These are phyloP conservation scores for Pectinophora gossypiella DNA, from an alignment of 1,140 invertebrate species.

Conservation along the genomic window DNA sequence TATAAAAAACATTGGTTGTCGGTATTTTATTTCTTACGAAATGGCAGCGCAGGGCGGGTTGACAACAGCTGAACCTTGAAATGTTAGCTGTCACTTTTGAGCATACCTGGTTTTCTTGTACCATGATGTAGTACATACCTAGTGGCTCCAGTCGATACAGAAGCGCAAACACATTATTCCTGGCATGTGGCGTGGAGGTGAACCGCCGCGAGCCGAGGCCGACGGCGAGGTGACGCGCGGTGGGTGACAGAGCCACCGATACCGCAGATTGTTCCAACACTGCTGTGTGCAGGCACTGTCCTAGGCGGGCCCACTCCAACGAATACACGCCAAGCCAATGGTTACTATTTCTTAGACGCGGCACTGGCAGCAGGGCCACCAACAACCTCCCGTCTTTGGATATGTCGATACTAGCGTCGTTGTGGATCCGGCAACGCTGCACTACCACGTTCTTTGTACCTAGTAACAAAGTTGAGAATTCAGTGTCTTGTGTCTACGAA, in stretches of 20 bases:
- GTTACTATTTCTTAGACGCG: conserved; percentile 77
- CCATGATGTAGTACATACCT: too few relatives aligned
- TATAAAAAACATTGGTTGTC: too few relatives aligned
- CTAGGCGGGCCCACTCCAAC: conserved; percentile 82
- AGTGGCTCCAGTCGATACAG: conserved; percentile 76
- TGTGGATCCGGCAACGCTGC: conserved; percentile 88
- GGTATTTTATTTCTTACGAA: too few relatives aligned
- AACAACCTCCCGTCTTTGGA: conserved; percentile 87
- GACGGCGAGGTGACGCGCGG: conserved; percentile 85
- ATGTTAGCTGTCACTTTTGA: too few relatives aligned
- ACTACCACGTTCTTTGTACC: conserved; percentile 87
- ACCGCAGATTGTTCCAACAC: conserved; percentile 87
- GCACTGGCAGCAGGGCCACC: conserved; percentile 83
- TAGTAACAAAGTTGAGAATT: too few relatives aligned
- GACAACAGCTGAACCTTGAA: too few relatives aligned
- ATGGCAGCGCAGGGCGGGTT: too few relatives aligned
- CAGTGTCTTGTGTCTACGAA: too few relatives aligned
- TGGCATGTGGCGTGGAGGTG: conserved; percentile 65
- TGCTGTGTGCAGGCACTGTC: conserved; percentile 85
- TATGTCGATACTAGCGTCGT: conserved; percentile 91
- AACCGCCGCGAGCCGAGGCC: conserved; percentile 83
- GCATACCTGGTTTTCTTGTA: too few relatives aligned
- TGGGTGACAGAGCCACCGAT: conserved; percentile 88
- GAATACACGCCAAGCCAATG: conserved; percentile 87
- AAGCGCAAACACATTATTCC: conserved; percentile 81